Conservation (phyloP, 1,140 invertebrate genomes). For the Musca vetustissima region DNA sequence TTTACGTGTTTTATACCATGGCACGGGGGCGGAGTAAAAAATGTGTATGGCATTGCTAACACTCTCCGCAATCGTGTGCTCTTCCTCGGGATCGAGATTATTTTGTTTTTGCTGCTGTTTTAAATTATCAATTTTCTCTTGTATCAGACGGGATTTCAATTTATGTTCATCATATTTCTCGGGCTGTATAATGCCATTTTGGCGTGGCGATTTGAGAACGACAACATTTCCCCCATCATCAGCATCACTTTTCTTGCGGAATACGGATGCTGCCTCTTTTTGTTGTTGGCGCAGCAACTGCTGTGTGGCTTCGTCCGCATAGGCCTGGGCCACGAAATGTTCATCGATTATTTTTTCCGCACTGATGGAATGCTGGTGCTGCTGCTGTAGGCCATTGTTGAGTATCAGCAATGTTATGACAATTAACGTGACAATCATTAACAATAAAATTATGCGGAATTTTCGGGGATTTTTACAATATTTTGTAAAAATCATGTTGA, state of each 20-base stretch:
- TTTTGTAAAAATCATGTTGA: slow-evolving; percentile 52
- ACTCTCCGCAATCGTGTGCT: slow-evolving; percentile 34
- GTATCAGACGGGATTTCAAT: slow-evolving; percentile 49
- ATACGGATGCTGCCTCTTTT: slow-evolving; percentile 11
- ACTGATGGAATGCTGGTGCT: slow-evolving; percentile 26
- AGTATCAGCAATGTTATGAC: slow-evolving; percentile 48
- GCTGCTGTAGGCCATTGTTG: slow-evolving; percentile 34
- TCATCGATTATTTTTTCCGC: slow-evolving; percentile 46
- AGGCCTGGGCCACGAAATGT: slow-evolving; percentile 46
- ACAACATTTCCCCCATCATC: background rate
- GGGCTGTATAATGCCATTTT: slow-evolving; percentile 48
- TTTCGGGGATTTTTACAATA: slow-evolving; percentile 53
- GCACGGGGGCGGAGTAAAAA: slow-evolving; percentile 49
- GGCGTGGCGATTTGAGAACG: slow-evolving; percentile 35
- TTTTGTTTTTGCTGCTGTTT: slow-evolving; percentile 37
- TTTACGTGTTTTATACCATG: slow-evolving; percentile 52
- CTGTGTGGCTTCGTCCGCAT: slow-evolving; percentile 34
- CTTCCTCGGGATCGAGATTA: slow-evolving; percentile 35
- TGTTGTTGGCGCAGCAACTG: background rate
- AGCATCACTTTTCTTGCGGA: background rate
- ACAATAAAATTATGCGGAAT: slow-evolving; percentile 48
- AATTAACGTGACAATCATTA: slow-evolving; percentile 46
- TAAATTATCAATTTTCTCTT: slow-evolving; percentile 46
- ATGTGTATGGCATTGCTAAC: slow-evolving; percentile 48
- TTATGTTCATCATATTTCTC: slow-evolving; percentile 54